Conservation (phyloP, 2,797 vertebrate species). For the Ataeniobius toweri region DNA sequence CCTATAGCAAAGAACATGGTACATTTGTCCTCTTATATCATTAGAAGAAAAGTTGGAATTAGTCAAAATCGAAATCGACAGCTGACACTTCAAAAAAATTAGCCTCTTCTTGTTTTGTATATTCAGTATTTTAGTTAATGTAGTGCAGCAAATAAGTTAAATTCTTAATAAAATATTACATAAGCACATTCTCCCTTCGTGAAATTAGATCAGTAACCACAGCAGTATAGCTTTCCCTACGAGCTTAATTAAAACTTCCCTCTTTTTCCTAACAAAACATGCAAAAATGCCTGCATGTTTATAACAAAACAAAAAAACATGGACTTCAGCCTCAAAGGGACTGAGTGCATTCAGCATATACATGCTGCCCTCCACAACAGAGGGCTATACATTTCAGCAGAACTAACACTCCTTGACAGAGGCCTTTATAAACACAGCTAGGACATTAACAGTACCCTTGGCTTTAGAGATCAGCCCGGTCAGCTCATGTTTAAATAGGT, state of each 20-base stretch:
- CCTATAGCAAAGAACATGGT: not conserved
- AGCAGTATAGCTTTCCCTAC: not conserved
- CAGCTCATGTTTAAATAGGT: not conserved
- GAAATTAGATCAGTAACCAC: not conserved
- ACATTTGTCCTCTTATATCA: not conserved
- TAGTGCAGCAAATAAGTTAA: not conserved
- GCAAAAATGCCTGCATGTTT: not conserved
- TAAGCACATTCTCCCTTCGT: not conserved
- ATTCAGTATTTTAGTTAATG: not conserved
- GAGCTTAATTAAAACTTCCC: not conserved
- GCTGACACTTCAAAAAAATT: not conserved
- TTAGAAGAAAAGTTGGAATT: not conserved
- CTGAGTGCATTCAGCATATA: not conserved
- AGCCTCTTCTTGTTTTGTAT: not conserved
- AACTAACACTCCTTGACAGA: constrained; percentile 6
- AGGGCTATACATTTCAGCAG: constrained; percentile 13
- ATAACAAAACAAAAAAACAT: not conserved
- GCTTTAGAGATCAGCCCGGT: not conserved
- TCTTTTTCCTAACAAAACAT: not conserved
- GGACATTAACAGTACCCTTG: constrained; percentile 11
- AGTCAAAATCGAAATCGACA: not conserved
- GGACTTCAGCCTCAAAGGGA: not conserved
- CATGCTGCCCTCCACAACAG: not conserved
- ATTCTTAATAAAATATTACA: not conserved
- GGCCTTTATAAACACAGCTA: constrained; percentile 31